Percentiles rank a stretch among this genome's conserved stretches.
phyloP scores from a whole-genome alignment of 1,140 invertebrate genomes.

The Araneus ventricosus region DNA sequence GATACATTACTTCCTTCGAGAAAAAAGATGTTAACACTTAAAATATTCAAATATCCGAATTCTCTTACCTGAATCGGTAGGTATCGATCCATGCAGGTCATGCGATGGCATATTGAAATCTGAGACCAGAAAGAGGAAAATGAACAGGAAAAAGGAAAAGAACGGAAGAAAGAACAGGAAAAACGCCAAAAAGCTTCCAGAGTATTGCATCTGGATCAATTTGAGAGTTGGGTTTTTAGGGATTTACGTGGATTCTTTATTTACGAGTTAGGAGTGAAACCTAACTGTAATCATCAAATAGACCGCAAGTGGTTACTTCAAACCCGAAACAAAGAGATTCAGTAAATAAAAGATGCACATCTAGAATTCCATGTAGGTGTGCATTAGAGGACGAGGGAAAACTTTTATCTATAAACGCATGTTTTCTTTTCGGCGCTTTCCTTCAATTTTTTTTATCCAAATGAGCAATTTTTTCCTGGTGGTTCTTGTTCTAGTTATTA shows the following conservation, averaged over 20 bases:
- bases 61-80: slow-evolving; percentile 25
- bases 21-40: neutral
- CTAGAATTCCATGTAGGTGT: neutral
- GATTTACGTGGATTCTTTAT: slow-evolving; percentile 71
- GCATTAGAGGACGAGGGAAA: neutral
- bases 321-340: slow-evolving; percentile 25
- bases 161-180: neutral
- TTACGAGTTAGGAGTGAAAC: slow-evolving; percentile 62
- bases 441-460: neutral
- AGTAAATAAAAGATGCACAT: slow-evolving; percentile 67
- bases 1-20: neutral
- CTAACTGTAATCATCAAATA: slow-evolving; percentile 67
- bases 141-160: neutral
- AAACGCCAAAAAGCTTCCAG: neutral
- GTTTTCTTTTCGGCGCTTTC: neutral
- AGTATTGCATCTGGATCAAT: slow-evolving; percentile 50
- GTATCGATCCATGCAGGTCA: neutral
- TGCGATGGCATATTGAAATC: slow-evolving; percentile 58
- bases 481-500: neutral
- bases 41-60: slow-evolving; percentile 48
- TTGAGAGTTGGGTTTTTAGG: slow-evolving; percentile 56
- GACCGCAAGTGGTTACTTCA: slow-evolving; percentile 67
- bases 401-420: neutral
- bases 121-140: neutral
- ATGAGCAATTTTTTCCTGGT: neutral